These are phyloP conservation scores for Ametastegia equiseti DNA, from an alignment of 2,888 invertebrate species.

Conservation along the genomic window DNA sequence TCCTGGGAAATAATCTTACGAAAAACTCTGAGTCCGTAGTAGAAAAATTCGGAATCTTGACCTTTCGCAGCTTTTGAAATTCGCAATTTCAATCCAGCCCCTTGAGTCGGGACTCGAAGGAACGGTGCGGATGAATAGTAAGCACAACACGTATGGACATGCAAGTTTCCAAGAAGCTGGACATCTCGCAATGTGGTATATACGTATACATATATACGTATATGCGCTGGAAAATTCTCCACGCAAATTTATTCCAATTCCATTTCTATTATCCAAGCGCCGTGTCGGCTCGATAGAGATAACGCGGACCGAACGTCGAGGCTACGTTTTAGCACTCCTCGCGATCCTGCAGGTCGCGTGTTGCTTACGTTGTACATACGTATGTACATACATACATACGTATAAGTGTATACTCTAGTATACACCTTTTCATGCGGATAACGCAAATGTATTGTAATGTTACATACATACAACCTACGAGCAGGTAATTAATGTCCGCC, in stretches of 20 bases:
- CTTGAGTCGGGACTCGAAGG: too few relatives aligned
- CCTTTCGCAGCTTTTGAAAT: too few relatives aligned
- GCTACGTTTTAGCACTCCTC: neutral
- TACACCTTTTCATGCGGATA: too few relatives aligned
- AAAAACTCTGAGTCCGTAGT: too few relatives aligned
- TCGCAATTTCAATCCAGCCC: too few relatives aligned
- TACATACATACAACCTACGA: neutral
- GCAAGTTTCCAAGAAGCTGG: neutral
- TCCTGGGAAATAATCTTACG: too few relatives aligned
- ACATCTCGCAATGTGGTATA: too few relatives aligned
- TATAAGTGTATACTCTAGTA: neutral
- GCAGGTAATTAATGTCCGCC: neutral
- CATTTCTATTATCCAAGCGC: slow-evolving; percentile 28
- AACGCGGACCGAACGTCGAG: slow-evolving; percentile 11
- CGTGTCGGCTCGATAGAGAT: slow-evolving; percentile 26
- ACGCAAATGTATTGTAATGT: neutral
- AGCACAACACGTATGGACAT: neutral
- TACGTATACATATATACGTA: neutral
- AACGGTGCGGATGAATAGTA: neutral
- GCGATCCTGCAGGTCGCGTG: slow-evolving; percentile 13
- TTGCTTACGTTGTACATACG: neutral
- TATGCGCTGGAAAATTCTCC: slow-evolving; percentile 17
- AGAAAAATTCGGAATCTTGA: too few relatives aligned
- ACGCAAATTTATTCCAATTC: slow-evolving; percentile 38
- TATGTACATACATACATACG: neutral